These are phyloP conservation scores for Falco concolor DNA, from an alignment of 2,797 vertebrate genomes.

Conservation along the genomic window DNA sequence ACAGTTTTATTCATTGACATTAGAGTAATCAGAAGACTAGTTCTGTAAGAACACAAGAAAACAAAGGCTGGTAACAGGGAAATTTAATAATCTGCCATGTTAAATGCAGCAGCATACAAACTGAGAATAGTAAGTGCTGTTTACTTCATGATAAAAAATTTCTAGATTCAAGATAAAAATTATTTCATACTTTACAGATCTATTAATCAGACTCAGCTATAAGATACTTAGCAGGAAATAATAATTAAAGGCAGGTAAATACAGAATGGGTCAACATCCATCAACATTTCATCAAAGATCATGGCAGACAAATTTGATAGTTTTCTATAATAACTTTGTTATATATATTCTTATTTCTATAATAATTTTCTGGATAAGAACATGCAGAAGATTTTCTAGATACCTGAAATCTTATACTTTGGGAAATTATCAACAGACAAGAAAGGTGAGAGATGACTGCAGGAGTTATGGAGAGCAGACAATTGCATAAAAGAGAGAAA, in stretches of 20 bases:
- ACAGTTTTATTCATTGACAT: background rate
- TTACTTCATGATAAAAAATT: background rate
- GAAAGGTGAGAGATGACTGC: background rate
- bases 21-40: background rate
- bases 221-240: background rate
- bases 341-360: background rate
- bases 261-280: background rate
- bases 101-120: background rate
- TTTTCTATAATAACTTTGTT: background rate
- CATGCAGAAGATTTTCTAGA: background rate
- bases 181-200: background rate
- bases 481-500: background rate
- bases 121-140: background rate
- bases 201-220: background rate
- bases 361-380: background rate
- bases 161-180: background rate
- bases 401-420: background rate
- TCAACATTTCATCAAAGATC: background rate
- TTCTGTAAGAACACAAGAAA: constrained; percentile 21
- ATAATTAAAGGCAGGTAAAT: background rate
- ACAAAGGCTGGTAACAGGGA: background rate
- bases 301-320: background rate
- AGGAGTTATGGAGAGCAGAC: background rate
- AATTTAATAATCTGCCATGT: constrained; percentile 4
- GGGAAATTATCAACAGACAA: background rate